Evolutionary conservation across 2,797 vertebrate species (phyloP), one percentile per base, ranked within the genome.

Genomic region (Typhlichthys subterraneus): DNA sequence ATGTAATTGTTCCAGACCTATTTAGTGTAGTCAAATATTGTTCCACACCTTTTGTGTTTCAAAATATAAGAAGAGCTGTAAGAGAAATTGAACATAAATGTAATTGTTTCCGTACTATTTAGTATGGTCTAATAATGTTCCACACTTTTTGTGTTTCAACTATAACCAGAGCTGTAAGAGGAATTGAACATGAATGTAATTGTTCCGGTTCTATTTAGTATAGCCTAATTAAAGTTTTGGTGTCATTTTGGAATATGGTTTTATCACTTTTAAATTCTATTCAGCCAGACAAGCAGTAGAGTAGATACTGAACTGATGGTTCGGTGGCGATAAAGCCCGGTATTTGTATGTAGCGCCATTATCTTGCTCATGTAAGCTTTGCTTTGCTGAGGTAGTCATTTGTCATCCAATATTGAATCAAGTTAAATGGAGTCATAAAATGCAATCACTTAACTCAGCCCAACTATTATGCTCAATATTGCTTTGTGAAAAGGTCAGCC

Each of bases 371-470:
- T 69, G 64, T 72, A 75, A 78, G 77, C 81, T 72, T 79, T 73
- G 70, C 75, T 79, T 75, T 70, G 33, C 75, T 11, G 65, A 76
- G 76, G 70, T 82, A 80, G 84, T 86, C 80, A 75, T 87, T 83
- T 73, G 72, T 84, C 88, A 78, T 84, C 81, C 76, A 66, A 77
- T 85, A 86, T 84, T 84, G 84, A 87, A 89, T 84, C 70, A 63
- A 66, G 72, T 74, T 83, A 88, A 89, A 88, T 79, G 70, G 75
- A 81, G 84, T 85, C 85, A 83, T 88, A 85, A 88, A 88, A 82
- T 82, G 82, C 84, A 82, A 83, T 88, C 84, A 83, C 82, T 90
- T 88, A 81, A 82, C 79, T 80, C 59, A 45, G 82, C 75, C 70
- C 75, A 59, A 73, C 74, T 76, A 77, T 89, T 80, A 85, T 66